Evolutionary conservation across 2,113 vertebrate species (phyloP).

Genomic region (Gnathonemus echidnorhynchus): DNA sequence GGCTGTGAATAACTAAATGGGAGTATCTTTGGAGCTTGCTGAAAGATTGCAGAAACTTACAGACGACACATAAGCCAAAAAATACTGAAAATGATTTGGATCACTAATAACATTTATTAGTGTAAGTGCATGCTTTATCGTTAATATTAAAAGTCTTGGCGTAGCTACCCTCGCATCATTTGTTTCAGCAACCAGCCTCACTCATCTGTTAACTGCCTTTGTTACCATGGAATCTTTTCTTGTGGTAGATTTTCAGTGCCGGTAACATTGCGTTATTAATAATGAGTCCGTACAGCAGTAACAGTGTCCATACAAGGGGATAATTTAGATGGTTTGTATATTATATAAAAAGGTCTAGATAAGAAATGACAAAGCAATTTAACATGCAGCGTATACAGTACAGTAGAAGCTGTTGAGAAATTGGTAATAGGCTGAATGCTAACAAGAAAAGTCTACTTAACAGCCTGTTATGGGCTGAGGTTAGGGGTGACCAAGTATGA

Average conservation of each 20-base stretch:
- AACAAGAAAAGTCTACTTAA: too few relatives aligned
- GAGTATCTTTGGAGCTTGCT: background rate
- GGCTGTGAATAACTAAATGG: background rate
- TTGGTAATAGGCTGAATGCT: too few relatives aligned
- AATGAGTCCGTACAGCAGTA: background rate
- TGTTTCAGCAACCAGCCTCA: background rate
- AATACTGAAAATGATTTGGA: background rate
- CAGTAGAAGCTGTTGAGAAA: background rate
- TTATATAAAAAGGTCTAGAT: background rate
- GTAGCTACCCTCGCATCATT: background rate
- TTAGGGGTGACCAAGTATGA: background rate
- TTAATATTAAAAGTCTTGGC: background rate
- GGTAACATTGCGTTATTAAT: background rate
- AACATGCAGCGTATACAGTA: background rate
- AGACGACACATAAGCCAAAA: background rate
- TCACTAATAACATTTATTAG: background rate
- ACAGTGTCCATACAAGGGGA: background rate
- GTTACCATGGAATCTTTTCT: background rate
- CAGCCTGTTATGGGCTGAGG: background rate
- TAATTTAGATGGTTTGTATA: background rate
- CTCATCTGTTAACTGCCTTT: background rate
- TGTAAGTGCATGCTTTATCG: background rate
- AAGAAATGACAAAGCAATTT: background rate
- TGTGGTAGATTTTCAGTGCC: background rate
- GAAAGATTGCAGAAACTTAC: background rate